phyloP scores from a whole-genome alignment of 2,888 invertebrate genomes.

The Drosophila tanythrix region DNA sequence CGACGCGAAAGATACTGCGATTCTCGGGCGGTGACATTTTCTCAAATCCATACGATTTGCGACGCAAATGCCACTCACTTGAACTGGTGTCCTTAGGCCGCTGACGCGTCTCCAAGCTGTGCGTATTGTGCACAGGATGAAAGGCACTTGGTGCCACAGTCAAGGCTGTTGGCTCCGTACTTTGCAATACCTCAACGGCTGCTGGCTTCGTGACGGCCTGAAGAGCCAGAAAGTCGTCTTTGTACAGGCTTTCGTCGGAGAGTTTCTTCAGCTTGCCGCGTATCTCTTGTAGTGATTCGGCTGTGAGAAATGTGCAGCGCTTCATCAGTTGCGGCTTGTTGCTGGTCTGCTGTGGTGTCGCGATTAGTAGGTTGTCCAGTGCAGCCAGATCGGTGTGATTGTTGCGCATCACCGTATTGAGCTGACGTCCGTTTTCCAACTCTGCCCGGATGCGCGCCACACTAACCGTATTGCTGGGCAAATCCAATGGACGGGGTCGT shows the following conservation, averaged over 20 bases:
- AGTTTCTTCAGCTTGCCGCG: conserved; percentile 86
- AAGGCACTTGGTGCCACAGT: conserved; percentile 54
- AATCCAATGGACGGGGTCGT: conserved; percentile 79
- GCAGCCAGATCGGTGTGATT: conserved; percentile 86
- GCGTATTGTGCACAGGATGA: conserved; percentile 74
- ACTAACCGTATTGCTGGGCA: conserved; percentile 86
- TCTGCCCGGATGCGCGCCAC: conserved; percentile 86
- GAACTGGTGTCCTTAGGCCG: conserved; percentile 82
- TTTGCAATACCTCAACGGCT: conserved; percentile 16
- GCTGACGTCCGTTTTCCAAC: conserved; percentile 86
- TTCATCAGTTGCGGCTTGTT: conserved; percentile 63
- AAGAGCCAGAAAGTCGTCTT: conserved; percentile 81
- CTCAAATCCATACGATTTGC: conserved; percentile 92
- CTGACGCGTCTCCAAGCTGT: conserved; percentile 82
- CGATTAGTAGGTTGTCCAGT: conserved; percentile 85
- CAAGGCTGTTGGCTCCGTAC: conserved; percentile 6
- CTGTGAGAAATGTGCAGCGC: conserved; percentile 86
- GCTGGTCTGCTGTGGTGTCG: conserved; percentile 31
- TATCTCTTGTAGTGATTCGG: conserved; percentile 87
- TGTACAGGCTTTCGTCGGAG: conserved; percentile 85
- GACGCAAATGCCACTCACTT: conserved; percentile 89
- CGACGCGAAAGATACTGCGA: conserved; percentile 86
- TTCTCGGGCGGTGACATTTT: conserved; percentile 85
- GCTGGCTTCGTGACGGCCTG: conserved; percentile 49
- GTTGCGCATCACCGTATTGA: conserved; percentile 86